Percentiles rank a stretch among this genome's conserved stretches.
Conservation (phyloP, 1,140 invertebrate genomes). For the Ericerus pela region DNA sequence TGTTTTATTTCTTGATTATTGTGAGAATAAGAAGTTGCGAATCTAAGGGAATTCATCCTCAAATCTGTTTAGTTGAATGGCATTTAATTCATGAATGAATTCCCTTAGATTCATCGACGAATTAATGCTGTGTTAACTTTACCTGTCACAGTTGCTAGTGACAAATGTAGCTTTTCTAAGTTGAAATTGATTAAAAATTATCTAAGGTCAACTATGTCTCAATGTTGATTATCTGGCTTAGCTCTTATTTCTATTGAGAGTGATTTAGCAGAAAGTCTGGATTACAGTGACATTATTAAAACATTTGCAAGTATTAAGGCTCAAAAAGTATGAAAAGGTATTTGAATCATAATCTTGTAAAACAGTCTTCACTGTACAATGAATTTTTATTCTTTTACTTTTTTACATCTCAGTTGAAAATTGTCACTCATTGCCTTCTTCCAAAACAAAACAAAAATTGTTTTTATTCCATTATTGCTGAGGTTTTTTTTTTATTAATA, state of each 20-base stretch:
- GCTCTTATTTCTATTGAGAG: constrained; percentile 2
- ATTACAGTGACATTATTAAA: not conserved
- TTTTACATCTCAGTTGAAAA: too few relatives aligned
- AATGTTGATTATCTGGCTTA: not conserved
- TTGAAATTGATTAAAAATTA: constrained; percentile 28
- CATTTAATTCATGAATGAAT: not conserved
- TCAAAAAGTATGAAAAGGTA: too few relatives aligned
- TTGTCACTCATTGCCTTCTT: too few relatives aligned
- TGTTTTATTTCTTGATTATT: not conserved
- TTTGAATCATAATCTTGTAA: too few relatives aligned
- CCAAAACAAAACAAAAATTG: too few relatives aligned
- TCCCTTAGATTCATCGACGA: not conserved
- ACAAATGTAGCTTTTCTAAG: constrained; percentile 27
- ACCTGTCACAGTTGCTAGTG: constrained; percentile 25
- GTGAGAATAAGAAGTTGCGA: not conserved
- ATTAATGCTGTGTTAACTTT: constrained; percentile 6
- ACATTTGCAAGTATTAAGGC: not conserved
- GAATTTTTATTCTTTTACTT: too few relatives aligned
- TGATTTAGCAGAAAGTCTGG: not conserved
- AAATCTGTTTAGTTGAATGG: not conserved
- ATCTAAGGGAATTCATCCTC: not conserved
- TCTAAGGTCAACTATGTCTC: constrained; percentile 22
- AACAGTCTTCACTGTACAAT: too few relatives aligned
- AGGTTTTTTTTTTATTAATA: too few relatives aligned
- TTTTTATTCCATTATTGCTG: too few relatives aligned